These are phyloP conservation scores for Drosophila melanosoma DNA, from an alignment of 2,888 invertebrate genomes.

Conservation along the genomic window DNA sequence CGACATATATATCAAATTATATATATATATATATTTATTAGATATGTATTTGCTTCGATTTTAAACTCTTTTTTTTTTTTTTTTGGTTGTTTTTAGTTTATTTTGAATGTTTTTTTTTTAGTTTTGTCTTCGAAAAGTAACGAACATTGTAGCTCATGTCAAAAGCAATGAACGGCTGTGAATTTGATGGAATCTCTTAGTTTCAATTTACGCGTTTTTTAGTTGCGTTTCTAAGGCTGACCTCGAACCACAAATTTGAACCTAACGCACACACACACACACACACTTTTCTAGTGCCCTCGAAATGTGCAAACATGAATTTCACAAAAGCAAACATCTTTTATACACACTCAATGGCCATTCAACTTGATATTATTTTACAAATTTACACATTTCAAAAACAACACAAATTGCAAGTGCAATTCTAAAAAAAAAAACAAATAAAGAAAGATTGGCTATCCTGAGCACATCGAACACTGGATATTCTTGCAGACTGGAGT, in stretches of 20 bases:
- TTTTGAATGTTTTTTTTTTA: background rate
- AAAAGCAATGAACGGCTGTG: slow-evolving; percentile 84
- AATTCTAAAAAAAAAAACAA: background rate
- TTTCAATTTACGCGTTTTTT: slow-evolving; percentile 66
- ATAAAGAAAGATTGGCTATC: background rate
- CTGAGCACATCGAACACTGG: background rate
- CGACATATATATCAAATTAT: slow-evolving; percentile 21
- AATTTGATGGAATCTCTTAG: slow-evolving; percentile 79
- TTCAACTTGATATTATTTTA: slow-evolving; percentile 67
- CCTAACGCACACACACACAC: slow-evolving; percentile 2
- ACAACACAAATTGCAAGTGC: slow-evolving; percentile 25
- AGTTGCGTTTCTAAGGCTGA: slow-evolving; percentile 41
- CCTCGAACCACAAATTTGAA: slow-evolving; percentile 26
- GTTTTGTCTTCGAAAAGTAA: slow-evolving; percentile 51
- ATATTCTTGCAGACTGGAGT: background rate
- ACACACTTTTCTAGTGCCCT: slow-evolving; percentile 41
- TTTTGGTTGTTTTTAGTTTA: background rate
- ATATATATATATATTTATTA: background rate
- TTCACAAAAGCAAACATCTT: slow-evolving; percentile 66
- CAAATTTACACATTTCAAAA: slow-evolving; percentile 58
- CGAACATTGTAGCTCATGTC: slow-evolving; percentile 83
- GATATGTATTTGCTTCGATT: background rate
- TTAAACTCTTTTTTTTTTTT: background rate
- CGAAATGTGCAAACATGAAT: slow-evolving; percentile 52
- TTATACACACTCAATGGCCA: slow-evolving; percentile 66